Conservation (phyloP, 2,888 invertebrate species). For the Watsonalla cultraria region DNA sequence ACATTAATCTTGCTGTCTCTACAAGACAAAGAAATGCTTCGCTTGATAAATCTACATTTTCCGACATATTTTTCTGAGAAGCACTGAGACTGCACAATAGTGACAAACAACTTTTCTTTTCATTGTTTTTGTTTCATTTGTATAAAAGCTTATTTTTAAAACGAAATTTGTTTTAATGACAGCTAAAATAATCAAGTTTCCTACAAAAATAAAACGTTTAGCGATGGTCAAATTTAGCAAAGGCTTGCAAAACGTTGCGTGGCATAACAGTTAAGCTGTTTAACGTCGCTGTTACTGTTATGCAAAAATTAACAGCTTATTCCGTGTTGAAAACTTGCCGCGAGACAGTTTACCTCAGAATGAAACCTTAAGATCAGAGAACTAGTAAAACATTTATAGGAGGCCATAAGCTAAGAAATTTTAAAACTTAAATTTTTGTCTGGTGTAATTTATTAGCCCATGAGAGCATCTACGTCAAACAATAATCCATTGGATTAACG, state of each 20-base stretch:
- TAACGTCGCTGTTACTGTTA: conserved; percentile 54
- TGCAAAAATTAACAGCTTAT: conserved; percentile 38
- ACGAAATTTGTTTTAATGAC: conserved; percentile 12
- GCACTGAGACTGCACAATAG: no score
- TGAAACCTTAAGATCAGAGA: background rate
- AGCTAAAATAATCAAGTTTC: conserved; percentile 37
- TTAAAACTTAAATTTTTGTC: no score
- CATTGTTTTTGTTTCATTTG: no score
- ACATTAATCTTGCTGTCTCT: background rate
- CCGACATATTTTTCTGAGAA: no score
- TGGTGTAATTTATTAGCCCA: no score
- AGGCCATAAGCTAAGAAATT: no score
- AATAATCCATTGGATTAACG: background rate
- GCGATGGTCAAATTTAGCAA: conserved; percentile 52
- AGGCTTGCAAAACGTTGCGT: conserved; percentile 46
- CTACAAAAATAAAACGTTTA: conserved; percentile 49
- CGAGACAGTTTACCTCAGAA: background rate
- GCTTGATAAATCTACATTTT: background rate
- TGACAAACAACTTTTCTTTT: no score
- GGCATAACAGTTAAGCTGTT: conserved; percentile 49
- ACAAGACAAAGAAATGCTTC: background rate
- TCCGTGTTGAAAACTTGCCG: background rate
- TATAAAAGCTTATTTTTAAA: no score
- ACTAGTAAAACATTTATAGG: background rate
- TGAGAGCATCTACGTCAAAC: background rate